Base-by-base conservation (phyloP, 1,140 invertebrate genomes). In the Bombus waltoni region DNA sequence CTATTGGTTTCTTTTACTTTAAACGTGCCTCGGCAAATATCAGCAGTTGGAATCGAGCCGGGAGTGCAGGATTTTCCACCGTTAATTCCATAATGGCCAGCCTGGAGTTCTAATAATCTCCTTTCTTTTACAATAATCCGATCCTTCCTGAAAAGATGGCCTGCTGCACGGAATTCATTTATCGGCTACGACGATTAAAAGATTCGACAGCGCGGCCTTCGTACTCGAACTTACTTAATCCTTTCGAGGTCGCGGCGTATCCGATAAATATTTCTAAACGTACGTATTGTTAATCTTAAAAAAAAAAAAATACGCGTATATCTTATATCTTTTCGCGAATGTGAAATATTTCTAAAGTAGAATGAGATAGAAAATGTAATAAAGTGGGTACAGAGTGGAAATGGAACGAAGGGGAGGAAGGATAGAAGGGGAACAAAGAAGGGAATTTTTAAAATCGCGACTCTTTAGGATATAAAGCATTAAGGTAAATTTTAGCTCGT, bases 11-110 rank as follows among this genome's bases (percentile, higher is more conserved):
- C 73, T 73, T 78, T 73, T 81, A 65, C 66, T 85, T 79, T 74
- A 73, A 81, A 73, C 83, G 77, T 81, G 77, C 83, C 83, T 53
- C 35, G 70, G 83, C 77, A 85, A 85, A 81, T 81, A 85, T 85
- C 83, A 81, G 42, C 10, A 6, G 35, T 53, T 22, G 18, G 47
- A 53, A 53, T 53, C 75, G 65, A 57, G 32, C 77, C 68, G 76
- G 57, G 77, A 59, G 65, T 57, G 65, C 74, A 59, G 59, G 40
- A 81, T 81, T 81, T 65, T 32, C 40, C 83, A 35, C 5, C 57
- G 83, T 62, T 85, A 81, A 85, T 81, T 85, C 77, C 70, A 57
- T 85, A 85, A 85, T 85, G 83, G 77, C 70, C 40, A 38, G 32
- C 28, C 38, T 76, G 62, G 42, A 83, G 66, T 70, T 85, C 47